phyloP scores from a whole-genome alignment of 1,140 invertebrate species.

The Apocrypta bakeri region DNA sequence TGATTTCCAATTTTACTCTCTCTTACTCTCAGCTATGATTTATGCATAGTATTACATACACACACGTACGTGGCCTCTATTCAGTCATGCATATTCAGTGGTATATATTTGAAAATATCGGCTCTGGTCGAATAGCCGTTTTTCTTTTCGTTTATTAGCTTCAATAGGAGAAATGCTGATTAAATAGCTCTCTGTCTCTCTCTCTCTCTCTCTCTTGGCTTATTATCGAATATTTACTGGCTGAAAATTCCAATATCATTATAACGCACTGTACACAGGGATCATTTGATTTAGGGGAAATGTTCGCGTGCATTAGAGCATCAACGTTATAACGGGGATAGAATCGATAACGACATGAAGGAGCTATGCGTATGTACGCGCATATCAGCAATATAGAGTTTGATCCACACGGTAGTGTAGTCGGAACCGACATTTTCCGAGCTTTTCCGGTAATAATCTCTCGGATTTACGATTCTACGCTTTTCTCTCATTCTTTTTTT shows the following conservation, averaged over 20 bases:
- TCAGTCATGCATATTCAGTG: background rate
- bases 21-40: background rate
- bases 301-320: background rate
- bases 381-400: background rate
- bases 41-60: background rate
- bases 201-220: too few relatives aligned
- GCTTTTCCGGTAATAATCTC: background rate
- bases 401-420: background rate
- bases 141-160: background rate
- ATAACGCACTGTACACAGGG: background rate
- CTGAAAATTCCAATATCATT: background rate
- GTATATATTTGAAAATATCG: background rate
- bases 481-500: background rate
- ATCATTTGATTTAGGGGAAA: background rate
- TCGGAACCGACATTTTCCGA: background rate
- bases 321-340: background rate
- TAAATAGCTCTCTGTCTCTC: background rate
- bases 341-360: constrained; percentile 17
- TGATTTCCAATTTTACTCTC: constrained; percentile 1
- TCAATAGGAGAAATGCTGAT: too few relatives aligned
- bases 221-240: background rate
- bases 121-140: background rate
- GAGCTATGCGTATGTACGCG: background rate
- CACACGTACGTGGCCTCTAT: too few relatives aligned
- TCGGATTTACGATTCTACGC: constrained; percentile 7